Conservation (phyloP, 2,888 invertebrate genomes). For the Meganola albula region DNA sequence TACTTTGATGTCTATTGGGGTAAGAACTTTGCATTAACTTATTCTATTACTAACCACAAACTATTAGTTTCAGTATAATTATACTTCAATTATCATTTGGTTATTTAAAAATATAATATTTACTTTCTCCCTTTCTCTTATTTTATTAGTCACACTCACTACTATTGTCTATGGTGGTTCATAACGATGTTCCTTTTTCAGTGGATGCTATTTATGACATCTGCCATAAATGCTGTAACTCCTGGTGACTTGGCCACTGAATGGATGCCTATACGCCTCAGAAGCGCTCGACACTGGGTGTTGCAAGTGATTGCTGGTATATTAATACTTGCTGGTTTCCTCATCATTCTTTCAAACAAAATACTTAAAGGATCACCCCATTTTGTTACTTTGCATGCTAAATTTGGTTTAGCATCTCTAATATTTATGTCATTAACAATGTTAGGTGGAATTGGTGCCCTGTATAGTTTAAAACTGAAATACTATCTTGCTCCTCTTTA, state of each 20-base stretch:
- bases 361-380: conserved; percentile 49
- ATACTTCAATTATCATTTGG: no score
- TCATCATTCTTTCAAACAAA: conserved; percentile 64
- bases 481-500: conserved; percentile 64
- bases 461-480: conserved; percentile 66
- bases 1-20: conserved; percentile 64
- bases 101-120: no score
- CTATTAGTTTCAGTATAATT: no score
- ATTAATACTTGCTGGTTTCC: conserved; percentile 51
- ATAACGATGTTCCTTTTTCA: no score
- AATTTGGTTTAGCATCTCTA: conserved; percentile 63
- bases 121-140: no score
- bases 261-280: conserved; percentile 69
- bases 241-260: conserved; percentile 72
- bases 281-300: conserved; percentile 71
- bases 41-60: no score
- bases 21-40: no score
- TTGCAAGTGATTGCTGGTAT: conserved; percentile 53
- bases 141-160: no score
- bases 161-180: no score
- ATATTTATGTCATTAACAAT: conserved; percentile 60
- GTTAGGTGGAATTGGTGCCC: conserved; percentile 61
- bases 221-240: conserved; percentile 67
- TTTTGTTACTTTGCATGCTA: conserved; percentile 58
- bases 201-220: conserved; percentile 70